phyloP scores from a whole-genome alignment of 2,888 invertebrate species.

The Formica aserva region DNA sequence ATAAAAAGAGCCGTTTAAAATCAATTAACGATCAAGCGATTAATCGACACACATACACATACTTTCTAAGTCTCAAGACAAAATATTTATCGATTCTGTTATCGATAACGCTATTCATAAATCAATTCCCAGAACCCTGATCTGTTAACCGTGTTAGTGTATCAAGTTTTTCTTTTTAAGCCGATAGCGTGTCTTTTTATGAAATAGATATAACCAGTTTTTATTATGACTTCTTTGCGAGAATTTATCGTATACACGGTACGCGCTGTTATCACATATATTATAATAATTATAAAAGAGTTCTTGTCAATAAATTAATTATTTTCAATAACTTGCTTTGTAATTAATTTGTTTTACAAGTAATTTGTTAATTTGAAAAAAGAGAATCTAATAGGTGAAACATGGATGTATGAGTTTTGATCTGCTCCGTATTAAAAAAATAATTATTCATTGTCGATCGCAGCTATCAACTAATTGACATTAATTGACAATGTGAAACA shows the following conservation, averaged over 20 bases:
- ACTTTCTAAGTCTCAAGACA: conserved; percentile 31
- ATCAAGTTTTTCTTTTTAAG: conserved; percentile 16
- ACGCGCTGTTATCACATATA: not conserved
- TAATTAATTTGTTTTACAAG: conserved; percentile 9
- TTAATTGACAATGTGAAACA: not conserved
- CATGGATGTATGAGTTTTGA: not conserved
- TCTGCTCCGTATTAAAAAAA: not conserved
- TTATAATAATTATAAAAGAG: not conserved
- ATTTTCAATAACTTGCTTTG: not conserved
- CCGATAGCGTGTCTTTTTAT: conserved; percentile 11
- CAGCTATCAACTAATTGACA: not conserved
- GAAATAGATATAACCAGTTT: conserved; percentile 29
- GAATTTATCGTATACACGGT: not conserved
- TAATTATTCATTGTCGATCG: not conserved
- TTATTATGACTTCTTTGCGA: conserved; percentile 4
- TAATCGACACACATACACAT: conserved; percentile 24
- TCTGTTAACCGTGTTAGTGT: not conserved
- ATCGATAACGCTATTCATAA: conserved; percentile 57
- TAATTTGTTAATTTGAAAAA: conserved; percentile 23
- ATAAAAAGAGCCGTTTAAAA: conserved; percentile 2
- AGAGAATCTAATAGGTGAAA: not conserved
- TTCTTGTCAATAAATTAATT: not conserved
- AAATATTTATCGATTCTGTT: conserved; percentile 56
- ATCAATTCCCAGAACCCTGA: conserved; percentile 59
- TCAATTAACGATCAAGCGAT: conserved; percentile 23